Evolutionary conservation across 2,797 vertebrate genomes (phyloP), one percentile per base, ranked within the genome.

Genomic region (Amniataba percoides): DNA sequence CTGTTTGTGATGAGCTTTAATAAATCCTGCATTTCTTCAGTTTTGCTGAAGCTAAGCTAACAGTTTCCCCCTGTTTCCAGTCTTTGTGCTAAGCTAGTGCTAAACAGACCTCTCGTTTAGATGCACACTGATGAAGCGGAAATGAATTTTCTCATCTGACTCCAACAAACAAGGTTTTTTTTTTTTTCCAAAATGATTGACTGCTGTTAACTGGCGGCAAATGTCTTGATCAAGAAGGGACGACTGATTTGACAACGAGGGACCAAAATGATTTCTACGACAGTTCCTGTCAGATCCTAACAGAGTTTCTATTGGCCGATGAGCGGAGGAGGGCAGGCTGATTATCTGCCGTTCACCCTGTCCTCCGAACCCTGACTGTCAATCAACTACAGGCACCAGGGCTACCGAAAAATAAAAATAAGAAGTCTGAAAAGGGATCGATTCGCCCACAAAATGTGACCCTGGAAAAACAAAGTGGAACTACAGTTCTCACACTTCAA

Each of bases 321-420:
- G 72, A 77, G 66, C 71, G 81, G 83, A 83, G 80, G 84, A 6
- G 49, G 64, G 84, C 49, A 19, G 55, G 83, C 83, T 89, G 80
- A 89, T 90, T 93, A 92, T 84, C 86, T 90, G 88, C 82, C 79
- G 4, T 71, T 83, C 82, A 92, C 88, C 90, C 81, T 77, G 84
- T 80, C 87, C 89, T 84, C 82, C 80, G 71, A 88, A 92, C 81
- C 92, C 87, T 93, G 89, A 90, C 90, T 84, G 91, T 89, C 87
- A 92, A 61, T 82, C 67, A 58, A 87, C 79, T 84, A 89, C 90
- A 91, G 89, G 83, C 89, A 89, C 86, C 87, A 77, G 90, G 88
- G 86, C 71, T 72, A 79, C 82, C 65, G 78, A 71, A 65, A 79
- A 55, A 18, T 10, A 39, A 9, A 18, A 25, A 25, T 15, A 19